These are phyloP conservation scores for Stomatorhinus walkeri DNA, from an alignment of 2,797 vertebrate species.

Conservation along the genomic window DNA sequence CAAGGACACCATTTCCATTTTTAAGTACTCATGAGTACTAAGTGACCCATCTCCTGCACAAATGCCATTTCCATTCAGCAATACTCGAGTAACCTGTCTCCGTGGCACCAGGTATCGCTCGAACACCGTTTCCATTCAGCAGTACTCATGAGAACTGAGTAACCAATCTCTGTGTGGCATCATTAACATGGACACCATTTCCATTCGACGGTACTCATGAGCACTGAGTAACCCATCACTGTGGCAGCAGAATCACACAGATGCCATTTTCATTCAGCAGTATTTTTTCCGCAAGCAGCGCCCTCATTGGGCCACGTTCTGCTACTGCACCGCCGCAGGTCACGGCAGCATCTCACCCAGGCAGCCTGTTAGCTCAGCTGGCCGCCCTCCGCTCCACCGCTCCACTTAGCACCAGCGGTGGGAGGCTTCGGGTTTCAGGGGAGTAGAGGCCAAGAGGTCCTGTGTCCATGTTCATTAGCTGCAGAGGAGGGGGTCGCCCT, in stretches of 20 bases:
- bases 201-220: neutral
- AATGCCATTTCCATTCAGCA: neutral
- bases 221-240: neutral
- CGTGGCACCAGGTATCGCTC: neutral
- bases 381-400: slow-evolving; percentile 43
- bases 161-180: neutral
- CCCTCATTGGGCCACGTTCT: neutral
- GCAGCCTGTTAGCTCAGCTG: slow-evolving; percentile 50
- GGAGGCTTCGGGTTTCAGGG: slow-evolving; percentile 46
- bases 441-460: slow-evolving; percentile 54
- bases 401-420: slow-evolving; percentile 25
- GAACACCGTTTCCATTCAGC: neutral
- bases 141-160: neutral
- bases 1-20: slow-evolving; percentile 46
- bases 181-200: neutral
- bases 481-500: slow-evolving; percentile 57
- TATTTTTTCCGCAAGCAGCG: slow-evolving; percentile 38
- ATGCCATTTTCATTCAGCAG: neutral
- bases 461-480: slow-evolving; percentile 60
- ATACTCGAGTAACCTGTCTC: neutral
- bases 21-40: slow-evolving; percentile 63
- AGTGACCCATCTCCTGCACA: slow-evolving; percentile 31
- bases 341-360: neutral
- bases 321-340: slow-evolving; percentile 21
- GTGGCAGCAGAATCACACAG: neutral